phyloP scores from a whole-genome alignment of 2,888 invertebrate species.

The Spodoptera picta region DNA sequence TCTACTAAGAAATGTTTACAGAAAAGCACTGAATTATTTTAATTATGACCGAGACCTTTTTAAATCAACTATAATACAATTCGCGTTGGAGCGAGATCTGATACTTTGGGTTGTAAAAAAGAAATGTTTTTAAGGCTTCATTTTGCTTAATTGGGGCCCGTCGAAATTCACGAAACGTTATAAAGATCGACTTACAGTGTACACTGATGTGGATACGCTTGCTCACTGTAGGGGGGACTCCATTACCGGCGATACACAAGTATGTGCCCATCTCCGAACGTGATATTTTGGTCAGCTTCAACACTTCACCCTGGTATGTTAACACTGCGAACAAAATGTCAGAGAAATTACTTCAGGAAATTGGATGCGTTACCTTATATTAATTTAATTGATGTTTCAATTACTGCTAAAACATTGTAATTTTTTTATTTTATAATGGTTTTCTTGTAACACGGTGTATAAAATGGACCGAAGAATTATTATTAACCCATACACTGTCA shows the following conservation, averaged over 20 bases:
- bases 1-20: slow-evolving; percentile 13
- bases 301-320: slow-evolving; percentile 93
- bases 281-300: slow-evolving; percentile 94
- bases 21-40: slow-evolving; percentile 25
- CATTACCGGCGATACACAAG: slow-evolving; percentile 96
- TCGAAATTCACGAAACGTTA: slow-evolving; percentile 38
- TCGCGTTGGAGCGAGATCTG: slow-evolving; percentile 23
- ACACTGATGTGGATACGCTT: slow-evolving; percentile 96
- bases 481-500: too few species aligned
- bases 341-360: slow-evolving; percentile 10
- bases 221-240: slow-evolving; percentile 96
- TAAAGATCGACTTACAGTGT: slow-evolving; percentile 92
- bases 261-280: slow-evolving; percentile 97
- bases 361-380: too few species aligned
- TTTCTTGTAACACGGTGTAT: too few species aligned
- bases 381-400: too few species aligned
- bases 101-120: slow-evolving; percentile 34
- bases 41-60: slow-evolving; percentile 30
- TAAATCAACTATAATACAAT: slow-evolving; percentile 28
- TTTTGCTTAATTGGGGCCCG: slow-evolving; percentile 47
- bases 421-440: too few species aligned
- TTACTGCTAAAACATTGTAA: too few species aligned
- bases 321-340: slow-evolving; percentile 87
- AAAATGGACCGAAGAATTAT: too few species aligned
- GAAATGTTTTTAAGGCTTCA: slow-evolving; percentile 39